Percentiles rank a stretch among this genome's conserved stretches.
These are phyloP conservation scores for Drosophila imparisetae DNA, from an alignment of 2,888 invertebrate genomes.

Conservation along the genomic window DNA sequence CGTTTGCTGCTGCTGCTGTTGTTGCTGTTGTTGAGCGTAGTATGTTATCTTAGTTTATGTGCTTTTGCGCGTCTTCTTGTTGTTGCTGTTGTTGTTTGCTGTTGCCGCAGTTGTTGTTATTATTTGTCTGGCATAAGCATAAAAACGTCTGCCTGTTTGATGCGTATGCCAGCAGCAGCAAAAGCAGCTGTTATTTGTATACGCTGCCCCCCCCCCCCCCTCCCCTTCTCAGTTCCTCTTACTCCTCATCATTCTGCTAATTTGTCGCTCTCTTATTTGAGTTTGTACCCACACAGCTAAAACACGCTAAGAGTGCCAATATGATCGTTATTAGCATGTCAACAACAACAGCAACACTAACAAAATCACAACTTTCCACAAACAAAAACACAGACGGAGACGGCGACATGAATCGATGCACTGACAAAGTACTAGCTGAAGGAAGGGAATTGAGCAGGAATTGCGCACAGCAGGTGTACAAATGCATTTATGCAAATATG, in stretches of 20 bases:
- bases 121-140: constrained; percentile 74
- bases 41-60: constrained; percentile 74
- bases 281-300: constrained; percentile 60
- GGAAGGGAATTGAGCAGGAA: constrained; percentile 5
- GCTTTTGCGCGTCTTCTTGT: constrained; percentile 57
- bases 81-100: constrained; percentile 64
- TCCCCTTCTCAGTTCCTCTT: too few species aligned
- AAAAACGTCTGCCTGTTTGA: constrained; percentile 59
- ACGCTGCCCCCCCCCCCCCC: neutral
- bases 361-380: constrained; percentile 76
- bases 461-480: constrained; percentile 50
- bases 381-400: constrained; percentile 37
- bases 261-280: constrained; percentile 66
- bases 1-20: constrained; percentile 33
- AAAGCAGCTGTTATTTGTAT: constrained; percentile 30
- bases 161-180: constrained; percentile 53
- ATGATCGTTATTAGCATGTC: constrained; percentile 77
- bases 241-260: constrained; percentile 53
- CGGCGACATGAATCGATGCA: constrained; percentile 67
- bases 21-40: constrained; percentile 29
- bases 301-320: constrained; percentile 63
- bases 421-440: constrained; percentile 22
- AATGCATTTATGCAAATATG: constrained; percentile 64
- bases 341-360: constrained; percentile 45
- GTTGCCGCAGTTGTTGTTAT: constrained; percentile 56